These are phyloP conservation scores for Eulemur mongoz DNA, from an alignment of 2,797 vertebrate species.

Conservation along the genomic window DNA sequence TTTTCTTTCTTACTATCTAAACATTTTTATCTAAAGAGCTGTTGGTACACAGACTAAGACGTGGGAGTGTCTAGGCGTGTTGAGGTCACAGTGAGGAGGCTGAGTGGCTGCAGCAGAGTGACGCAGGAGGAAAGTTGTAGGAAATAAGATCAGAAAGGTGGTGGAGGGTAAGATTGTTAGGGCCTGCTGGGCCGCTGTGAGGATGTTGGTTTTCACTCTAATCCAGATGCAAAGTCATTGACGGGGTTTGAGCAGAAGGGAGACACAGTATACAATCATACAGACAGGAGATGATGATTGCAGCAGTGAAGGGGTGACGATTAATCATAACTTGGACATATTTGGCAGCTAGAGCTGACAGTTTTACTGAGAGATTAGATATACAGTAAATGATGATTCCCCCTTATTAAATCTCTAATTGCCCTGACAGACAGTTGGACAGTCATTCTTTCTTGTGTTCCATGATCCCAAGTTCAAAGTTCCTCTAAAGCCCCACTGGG, in stretches of 20 bases:
- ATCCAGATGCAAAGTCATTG: background rate
- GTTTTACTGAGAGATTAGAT: background rate
- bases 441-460: background rate
- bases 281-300: background rate
- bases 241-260: background rate
- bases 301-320: background rate
- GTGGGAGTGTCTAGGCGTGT: too few species aligned
- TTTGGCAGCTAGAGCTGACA: background rate
- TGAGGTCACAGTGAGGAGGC: background rate
- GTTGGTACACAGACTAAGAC: background rate
- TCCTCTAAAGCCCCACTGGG: background rate
- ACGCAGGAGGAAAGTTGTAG: background rate
- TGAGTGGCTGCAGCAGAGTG: accelerated
- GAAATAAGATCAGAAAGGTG: background rate
- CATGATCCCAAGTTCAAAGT: background rate
- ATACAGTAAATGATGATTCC: background rate
- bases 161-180: too few species aligned
- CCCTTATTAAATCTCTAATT: too few species aligned
- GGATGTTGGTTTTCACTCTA: background rate
- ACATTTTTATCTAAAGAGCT: background rate
- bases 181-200: background rate
- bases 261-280: background rate
- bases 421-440: background rate
- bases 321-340: background rate
- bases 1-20: background rate